These are phyloP conservation scores for Pteropus rufus DNA, from an alignment of 2,797 vertebrate species.

Conservation along the genomic window DNA sequence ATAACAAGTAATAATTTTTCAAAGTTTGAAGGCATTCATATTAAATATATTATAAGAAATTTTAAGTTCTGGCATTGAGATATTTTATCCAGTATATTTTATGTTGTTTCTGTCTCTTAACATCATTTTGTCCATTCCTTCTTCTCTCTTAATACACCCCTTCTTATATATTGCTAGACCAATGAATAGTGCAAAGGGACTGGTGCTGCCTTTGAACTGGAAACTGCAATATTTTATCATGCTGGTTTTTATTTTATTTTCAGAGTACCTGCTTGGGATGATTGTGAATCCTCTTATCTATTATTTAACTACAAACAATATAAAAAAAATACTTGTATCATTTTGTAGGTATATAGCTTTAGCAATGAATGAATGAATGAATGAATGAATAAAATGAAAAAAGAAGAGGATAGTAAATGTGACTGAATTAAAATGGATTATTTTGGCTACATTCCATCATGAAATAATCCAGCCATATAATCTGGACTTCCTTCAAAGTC, in stretches of 20 bases:
- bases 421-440: neutral
- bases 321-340: neutral
- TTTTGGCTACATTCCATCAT: neutral
- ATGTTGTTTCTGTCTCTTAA: neutral
- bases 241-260: neutral
- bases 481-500: neutral
- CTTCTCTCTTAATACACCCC: neutral
- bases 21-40: neutral
- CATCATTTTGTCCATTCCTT: neutral
- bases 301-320: neutral
- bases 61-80: neutral
- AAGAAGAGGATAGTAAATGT: neutral
- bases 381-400: neutral
- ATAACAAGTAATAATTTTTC: neutral
- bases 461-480: neutral
- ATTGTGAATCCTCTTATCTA: neutral
- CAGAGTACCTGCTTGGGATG: neutral
- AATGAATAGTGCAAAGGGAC: neutral
- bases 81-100: neutral
- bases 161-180: neutral
- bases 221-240: neutral
- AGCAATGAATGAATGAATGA: neutral
- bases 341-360: neutral
- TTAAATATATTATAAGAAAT: neutral
- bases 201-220: neutral